Percentiles rank a stretch among this genome's conserved stretches.
phyloP scores from a whole-genome alignment of 64 coral and sea anemone species.

The Stylophora pistillata region DNA sequence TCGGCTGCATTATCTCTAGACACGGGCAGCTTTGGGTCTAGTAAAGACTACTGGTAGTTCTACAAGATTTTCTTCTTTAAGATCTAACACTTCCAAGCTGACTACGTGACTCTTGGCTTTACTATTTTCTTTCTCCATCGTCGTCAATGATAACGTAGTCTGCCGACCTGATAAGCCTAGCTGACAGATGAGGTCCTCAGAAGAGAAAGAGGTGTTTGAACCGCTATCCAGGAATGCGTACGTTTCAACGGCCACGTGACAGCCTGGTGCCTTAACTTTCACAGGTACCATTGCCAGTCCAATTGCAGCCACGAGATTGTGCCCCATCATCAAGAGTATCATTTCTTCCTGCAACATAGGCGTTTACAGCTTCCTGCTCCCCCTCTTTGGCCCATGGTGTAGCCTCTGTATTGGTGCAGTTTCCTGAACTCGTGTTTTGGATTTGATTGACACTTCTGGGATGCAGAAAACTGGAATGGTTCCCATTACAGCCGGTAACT shows the following conservation, averaged over 20 bases:
- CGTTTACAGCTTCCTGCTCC: not conserved
- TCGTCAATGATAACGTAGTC: not conserved
- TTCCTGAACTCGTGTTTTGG: not conserved
- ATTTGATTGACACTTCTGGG: not conserved
- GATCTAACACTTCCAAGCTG: slow-evolving; percentile 1
- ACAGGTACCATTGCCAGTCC: slow-evolving; percentile 39
- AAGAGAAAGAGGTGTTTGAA: slow-evolving; percentile 43
- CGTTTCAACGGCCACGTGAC: not conserved
- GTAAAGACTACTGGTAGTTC: slow-evolving; percentile 1
- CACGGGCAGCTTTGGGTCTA: too few species aligned
- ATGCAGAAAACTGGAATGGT: slow-evolving; percentile 26
- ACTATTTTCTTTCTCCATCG: not conserved
- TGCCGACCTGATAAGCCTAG: not conserved
- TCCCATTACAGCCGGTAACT: slow-evolving; percentile 2
- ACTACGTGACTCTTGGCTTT: not conserved
- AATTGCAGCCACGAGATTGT: not conserved
- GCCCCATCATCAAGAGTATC: too few species aligned
- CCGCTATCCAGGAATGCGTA: slow-evolving; percentile 48
- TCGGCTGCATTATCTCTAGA: too few species aligned
- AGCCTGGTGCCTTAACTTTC: slow-evolving; percentile 31
- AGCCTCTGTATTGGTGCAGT: not conserved
- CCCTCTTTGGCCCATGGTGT: not conserved
- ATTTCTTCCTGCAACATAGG: not conserved
- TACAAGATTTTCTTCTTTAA: slow-evolving; percentile 25
- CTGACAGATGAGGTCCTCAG: not conserved